Evolutionary conservation across 1,140 invertebrate species (phyloP).

Genomic region (Scylla paramamosain): DNA sequence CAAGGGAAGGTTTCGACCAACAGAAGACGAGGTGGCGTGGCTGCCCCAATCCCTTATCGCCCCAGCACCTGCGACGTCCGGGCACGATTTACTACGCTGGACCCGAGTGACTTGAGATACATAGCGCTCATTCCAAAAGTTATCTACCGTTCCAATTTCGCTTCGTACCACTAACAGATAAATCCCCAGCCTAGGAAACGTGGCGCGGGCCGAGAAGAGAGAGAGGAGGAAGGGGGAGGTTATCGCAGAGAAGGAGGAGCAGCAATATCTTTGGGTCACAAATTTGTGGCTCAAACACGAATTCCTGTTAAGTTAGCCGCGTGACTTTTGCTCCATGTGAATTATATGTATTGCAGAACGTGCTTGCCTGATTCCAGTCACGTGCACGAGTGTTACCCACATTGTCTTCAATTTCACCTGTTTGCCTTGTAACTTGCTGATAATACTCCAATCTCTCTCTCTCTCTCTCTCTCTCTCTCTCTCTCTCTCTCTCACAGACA

Average conservation of each 20-base stretch:
- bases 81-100: not conserved
- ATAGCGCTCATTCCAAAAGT: constrained; percentile 13
- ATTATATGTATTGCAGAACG: too few species aligned
- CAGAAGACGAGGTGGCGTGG: not conserved
- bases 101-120: constrained; percentile 19
- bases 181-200: not conserved
- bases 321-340: too few species aligned
- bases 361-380: too few species aligned
- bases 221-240: not conserved
- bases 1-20: not conserved
- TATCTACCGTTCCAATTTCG: constrained; percentile 3
- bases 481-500: not conserved
- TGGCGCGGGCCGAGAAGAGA: not conserved
- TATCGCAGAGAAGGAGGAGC: not conserved
- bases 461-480: too few species aligned
- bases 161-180: not conserved
- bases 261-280: not conserved
- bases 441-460: too few species aligned
- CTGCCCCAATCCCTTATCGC: not conserved
- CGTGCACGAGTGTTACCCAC: too few species aligned
- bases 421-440: too few species aligned
- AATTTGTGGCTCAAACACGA: constrained; percentile 7
- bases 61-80: not conserved
- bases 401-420: too few species aligned
- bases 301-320: not conserved